A percentile compares a stretch with the other conserved stretches of the same genome.
Evolutionary conservation across 2,888 invertebrate genomes (phyloP).

Genomic region (Dryomyza anilis): DNA sequence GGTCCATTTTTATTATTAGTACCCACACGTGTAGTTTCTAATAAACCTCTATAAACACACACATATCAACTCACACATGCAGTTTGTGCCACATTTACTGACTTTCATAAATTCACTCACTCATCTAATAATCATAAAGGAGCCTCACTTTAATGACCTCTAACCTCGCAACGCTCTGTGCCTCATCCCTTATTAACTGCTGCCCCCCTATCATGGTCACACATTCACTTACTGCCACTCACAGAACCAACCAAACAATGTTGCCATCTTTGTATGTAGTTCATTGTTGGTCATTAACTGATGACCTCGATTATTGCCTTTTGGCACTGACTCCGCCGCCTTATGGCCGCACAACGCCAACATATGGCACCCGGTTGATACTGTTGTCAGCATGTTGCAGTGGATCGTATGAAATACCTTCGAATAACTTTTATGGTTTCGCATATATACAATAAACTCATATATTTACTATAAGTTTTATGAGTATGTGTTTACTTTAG

Average conservation of each 20-base stretch:
- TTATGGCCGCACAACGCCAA: not conserved
- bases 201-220: not conserved
- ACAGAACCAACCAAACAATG: not conserved
- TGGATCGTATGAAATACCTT: not conserved
- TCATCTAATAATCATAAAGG: conserved; percentile 29
- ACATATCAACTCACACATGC: not conserved
- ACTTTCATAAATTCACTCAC: conserved; percentile 7
- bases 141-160: conserved; percentile 1
- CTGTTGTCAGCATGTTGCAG: not conserved
- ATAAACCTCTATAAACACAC: not conserved
- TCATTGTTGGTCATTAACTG: conserved; percentile 33
- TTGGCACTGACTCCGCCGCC: not conserved
- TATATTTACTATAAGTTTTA: not conserved
- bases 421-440: not conserved
- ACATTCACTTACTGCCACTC: not conserved
- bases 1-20: too few species aligned
- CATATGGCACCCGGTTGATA: too few species aligned
- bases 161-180: not conserved
- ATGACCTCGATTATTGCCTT: conserved; percentile 35
- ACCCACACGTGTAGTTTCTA: too few species aligned
- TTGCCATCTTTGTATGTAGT: not conserved
- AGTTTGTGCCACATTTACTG: not conserved
- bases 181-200: too few species aligned
- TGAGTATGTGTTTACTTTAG: conserved; percentile 5
- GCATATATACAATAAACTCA: not conserved